Evolutionary conservation across 2,797 vertebrate genomes (phyloP).

Genomic region (Sebastes goodei): DNA sequence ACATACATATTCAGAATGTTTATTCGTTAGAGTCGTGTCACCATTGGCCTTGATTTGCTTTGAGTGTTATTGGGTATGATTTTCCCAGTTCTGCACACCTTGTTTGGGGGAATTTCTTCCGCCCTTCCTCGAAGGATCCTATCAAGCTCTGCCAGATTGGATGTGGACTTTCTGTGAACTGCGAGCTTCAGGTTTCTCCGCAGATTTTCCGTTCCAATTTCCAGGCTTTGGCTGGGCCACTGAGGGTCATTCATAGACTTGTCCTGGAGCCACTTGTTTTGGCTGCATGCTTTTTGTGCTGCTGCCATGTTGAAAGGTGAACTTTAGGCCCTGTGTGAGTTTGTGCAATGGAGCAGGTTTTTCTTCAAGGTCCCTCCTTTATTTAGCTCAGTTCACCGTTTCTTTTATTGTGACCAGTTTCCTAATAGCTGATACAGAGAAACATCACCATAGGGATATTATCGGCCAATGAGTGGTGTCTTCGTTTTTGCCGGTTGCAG

Average conservation of each 20-base stretch:
- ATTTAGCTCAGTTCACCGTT: not conserved
- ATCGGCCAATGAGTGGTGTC: not conserved
- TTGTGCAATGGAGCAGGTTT: conserved; percentile 4
- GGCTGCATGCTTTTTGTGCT: conserved; percentile 35
- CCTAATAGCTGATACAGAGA: not conserved
- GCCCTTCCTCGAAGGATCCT: conserved; percentile 12
- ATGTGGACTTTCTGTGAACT: conserved; percentile 32
- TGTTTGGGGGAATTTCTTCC: conserved; percentile 8
- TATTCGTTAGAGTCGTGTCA: not conserved
- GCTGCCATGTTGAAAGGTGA: conserved; percentile 40
- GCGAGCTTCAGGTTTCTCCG: conserved; percentile 21
- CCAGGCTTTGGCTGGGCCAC: conserved; percentile 32
- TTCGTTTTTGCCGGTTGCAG: not conserved
- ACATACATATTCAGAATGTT: not conserved
- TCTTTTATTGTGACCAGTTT: conserved; percentile 12
- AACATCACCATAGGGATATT: not conserved
- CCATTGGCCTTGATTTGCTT: not conserved
- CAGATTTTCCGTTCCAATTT: conserved; percentile 42
- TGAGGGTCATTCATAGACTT: conserved; percentile 33
- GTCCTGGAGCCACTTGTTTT: conserved; percentile 48
- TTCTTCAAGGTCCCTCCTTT: conserved; percentile 1
- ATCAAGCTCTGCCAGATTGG: conserved; percentile 29
- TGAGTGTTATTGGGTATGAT: not conserved
- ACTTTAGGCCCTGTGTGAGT: conserved; percentile 17
- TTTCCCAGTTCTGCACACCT: not conserved